These are phyloP conservation scores for Drosophila willistoni DNA, from an alignment of 1,140 invertebrate genomes.

Conservation along the genomic window DNA sequence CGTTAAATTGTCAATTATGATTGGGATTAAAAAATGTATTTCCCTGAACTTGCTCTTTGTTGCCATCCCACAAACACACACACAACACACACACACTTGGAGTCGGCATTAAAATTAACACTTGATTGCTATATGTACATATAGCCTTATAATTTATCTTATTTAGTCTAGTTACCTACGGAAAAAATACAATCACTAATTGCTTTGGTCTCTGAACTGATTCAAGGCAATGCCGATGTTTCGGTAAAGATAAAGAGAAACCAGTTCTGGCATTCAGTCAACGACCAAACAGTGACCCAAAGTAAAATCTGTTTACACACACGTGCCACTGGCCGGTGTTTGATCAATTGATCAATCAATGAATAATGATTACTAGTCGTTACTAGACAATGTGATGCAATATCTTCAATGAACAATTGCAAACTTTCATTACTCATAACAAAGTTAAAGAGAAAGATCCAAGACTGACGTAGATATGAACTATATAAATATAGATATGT, in stretches of 20 bases:
- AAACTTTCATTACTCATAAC: not conserved
- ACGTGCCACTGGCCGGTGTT: not conserved
- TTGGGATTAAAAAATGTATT: slow-evolving; percentile 9
- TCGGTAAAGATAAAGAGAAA: slow-evolving; percentile 15
- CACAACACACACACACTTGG: not conserved
- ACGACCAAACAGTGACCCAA: slow-evolving; percentile 7
- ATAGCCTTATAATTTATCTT: slow-evolving; percentile 26
- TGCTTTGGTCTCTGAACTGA: slow-evolving; percentile 43
- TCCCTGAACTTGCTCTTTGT: slow-evolving; percentile 53
- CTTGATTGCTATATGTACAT: slow-evolving; percentile 49
- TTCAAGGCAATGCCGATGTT: slow-evolving; percentile 50
- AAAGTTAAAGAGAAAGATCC: not conserved
- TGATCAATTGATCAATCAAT: not conserved
- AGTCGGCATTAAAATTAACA: slow-evolving; percentile 42
- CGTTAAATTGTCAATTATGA: slow-evolving; percentile 4
- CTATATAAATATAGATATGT: not conserved
- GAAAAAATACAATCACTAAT: slow-evolving; percentile 51
- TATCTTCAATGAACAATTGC: not conserved
- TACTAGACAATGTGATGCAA: not conserved
- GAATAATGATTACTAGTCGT: slow-evolving; percentile 1
- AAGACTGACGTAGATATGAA: not conserved
- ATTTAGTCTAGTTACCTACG: slow-evolving; percentile 38
- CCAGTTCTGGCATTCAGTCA: not conserved
- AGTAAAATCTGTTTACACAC: slow-evolving; percentile 12
- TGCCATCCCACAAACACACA: not conserved